Base-by-base conservation (phyloP, 2,888 invertebrate species). In the Elysia crispata region DNA sequence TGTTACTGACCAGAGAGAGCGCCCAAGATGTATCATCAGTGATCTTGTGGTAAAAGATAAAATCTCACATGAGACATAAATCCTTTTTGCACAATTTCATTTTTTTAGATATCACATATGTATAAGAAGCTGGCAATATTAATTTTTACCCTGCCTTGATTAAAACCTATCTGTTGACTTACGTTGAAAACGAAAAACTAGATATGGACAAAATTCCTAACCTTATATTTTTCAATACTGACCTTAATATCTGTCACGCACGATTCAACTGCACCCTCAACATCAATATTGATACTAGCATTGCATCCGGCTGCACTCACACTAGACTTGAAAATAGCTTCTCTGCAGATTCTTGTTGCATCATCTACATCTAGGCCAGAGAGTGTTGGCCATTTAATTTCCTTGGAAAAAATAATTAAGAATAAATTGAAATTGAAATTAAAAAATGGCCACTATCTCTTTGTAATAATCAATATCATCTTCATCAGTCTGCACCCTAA, bases 241-340 rank as follows among this genome's bases (percentile, higher is more conserved):
- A 90, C 90, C 84, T 85, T 83, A 28, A 89, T 87, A 77, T 90
- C 90, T 41, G 82, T 81, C 0, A 86, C 81, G 76, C 90, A 90
- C 28, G 82, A 85, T 3, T 81, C 76, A 6, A 89, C 77, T 15
- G 86, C 84, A 31, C 57, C 20, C 18, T 67, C 23, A 31, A 75
- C 25, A 28, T 73, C 30, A 13, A 83, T 70, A 6, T 20, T 62
- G n/a, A 79, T 33, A 1, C 3, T 66, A 18, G 60, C 15, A 30
- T 54, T 49, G 50, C 81, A 67, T 18, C 73, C 76, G 11, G 69
- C 73, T 1, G 50, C 33, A 64, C 73, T 74, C 18, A 84, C 76
- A 28, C 30, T 28, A 0, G 82, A 81, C 3, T 23, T 72, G 0
- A 33, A 18, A 0, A 85, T 33, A 15, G 77, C 76, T 1, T 70